Conservation (phyloP, 2,797 vertebrate species). For the Arnoldichthys spilopterus region DNA sequence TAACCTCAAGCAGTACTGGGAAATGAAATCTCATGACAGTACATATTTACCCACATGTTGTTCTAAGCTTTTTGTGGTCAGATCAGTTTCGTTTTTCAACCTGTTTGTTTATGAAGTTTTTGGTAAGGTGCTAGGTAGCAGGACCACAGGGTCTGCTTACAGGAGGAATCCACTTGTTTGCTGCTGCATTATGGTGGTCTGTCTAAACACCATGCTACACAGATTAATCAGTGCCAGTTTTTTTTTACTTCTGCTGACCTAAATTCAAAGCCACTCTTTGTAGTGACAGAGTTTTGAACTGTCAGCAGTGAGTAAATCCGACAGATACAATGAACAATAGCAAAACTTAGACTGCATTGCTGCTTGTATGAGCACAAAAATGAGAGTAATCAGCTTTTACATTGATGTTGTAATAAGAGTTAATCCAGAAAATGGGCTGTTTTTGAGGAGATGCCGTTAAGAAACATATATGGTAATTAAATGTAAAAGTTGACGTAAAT, state of each 20-base stretch:
- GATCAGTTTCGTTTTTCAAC: background rate
- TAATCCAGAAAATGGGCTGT: background rate
- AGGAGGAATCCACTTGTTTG: background rate
- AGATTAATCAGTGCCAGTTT: constrained; percentile 16
- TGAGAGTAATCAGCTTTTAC: background rate
- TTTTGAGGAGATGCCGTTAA: background rate
- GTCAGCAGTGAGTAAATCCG: constrained; percentile 8
- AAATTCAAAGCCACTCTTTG: background rate
- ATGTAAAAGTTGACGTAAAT: background rate
- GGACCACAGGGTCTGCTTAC: background rate
- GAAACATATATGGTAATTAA: background rate
- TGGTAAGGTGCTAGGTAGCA: background rate
- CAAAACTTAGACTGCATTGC: background rate
- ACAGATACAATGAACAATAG: background rate
- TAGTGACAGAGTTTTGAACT: background rate
- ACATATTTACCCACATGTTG: background rate
- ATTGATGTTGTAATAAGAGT: background rate
- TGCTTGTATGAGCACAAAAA: background rate
- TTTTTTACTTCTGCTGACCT: constrained; percentile 26
- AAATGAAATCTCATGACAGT: background rate
- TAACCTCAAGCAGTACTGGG: background rate
- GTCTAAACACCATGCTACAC: background rate
- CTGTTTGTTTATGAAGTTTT: background rate
- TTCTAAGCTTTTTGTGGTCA: constrained; percentile 26
- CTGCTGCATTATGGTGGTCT: background rate